Evolutionary conservation across 1,140 invertebrate genomes (phyloP), one percentile per base, ranked within the genome.

Genomic region (Heliothis virescens): DNA sequence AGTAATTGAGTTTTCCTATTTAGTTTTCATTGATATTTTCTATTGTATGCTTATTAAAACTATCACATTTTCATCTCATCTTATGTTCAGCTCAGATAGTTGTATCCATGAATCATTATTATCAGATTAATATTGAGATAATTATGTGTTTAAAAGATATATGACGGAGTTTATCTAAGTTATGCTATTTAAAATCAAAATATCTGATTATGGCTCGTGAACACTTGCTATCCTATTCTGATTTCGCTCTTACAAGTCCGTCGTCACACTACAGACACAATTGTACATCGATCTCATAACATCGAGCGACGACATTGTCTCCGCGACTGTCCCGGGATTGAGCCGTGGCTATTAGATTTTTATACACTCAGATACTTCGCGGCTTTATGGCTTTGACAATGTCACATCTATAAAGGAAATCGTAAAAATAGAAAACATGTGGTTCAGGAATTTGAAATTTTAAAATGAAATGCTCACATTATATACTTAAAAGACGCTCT

Each of bases 1-100:
- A 67, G 63, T 67, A 50, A 65, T 48, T 48, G n/a, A 67, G 16
- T 67, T 67, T 67, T 67, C 41, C 41, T 67, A 67, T 67, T 67
- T 10, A 67, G 18, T 48, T 18, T 9, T 57, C 21, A 57, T 57
- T 10, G 29, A n/a, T 57, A 57, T 9, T 16, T n/a, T 47, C 0
- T 48, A 48, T 67, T 48, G 7, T 47, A 18, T 13, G 7, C 41
- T 13, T 63, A 41, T 41, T 63, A 16, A 13, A 15, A 5, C 18
- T 2, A 2, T 57, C 11, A 57, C 7, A 34, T 34, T 34, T 34
- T 34, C 0, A 11, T 57, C 9, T 18, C 7, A 34, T 34, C 7
- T 34, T 34, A 7, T 34, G 34, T 34, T 34, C 3, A 34, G 34
- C 34, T 34, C n/a, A n/a, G 34, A 3, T 3, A 34, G 34, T 4